Conservation (phyloP, 2,888 invertebrate genomes). For the Synanthedon tipuliformis region DNA sequence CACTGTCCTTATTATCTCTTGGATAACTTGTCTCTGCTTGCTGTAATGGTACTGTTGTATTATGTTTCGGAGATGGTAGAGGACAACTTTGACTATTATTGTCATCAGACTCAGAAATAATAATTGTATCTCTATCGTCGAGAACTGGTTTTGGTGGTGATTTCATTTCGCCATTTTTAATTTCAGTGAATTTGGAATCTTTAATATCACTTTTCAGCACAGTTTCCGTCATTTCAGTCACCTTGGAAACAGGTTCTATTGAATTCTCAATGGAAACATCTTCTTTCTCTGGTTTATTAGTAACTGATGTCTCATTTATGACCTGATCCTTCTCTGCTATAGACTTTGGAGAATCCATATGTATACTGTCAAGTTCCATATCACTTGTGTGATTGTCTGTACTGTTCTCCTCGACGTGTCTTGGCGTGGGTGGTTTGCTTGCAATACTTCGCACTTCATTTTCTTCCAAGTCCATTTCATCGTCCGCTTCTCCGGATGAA, state of each 20-base stretch:
- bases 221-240: constrained; percentile 19
- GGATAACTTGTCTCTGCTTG: constrained; percentile 40
- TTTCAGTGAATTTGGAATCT: constrained; percentile 30
- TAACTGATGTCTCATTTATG: constrained; percentile 34
- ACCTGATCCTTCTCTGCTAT: constrained; percentile 49
- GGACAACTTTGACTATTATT: constrained; percentile 64
- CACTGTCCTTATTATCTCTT: constrained; percentile 46
- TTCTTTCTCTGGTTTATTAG: constrained; percentile 29
- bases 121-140: constrained; percentile 59
- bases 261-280: constrained; percentile 16
- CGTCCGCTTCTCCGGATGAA: constrained; percentile 75
- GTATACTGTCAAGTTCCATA: constrained; percentile 62
- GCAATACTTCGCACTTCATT: constrained; percentile 51
- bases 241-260: constrained; percentile 11
- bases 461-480: constrained; percentile 76
- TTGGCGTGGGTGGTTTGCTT: constrained; percentile 48
- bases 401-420: constrained; percentile 48
- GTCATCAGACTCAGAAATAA: constrained; percentile 62
- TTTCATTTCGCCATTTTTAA: constrained; percentile 36
- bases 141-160: constrained; percentile 33
- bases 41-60: constrained; percentile 30
- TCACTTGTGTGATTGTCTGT: constrained; percentile 63
- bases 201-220: constrained; percentile 20
- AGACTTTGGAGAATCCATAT: constrained; percentile 61
- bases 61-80: constrained; percentile 53